Evolutionary conservation across 2,888 invertebrate genomes (phyloP).

Genomic region (Cheilosia vernalis): DNA sequence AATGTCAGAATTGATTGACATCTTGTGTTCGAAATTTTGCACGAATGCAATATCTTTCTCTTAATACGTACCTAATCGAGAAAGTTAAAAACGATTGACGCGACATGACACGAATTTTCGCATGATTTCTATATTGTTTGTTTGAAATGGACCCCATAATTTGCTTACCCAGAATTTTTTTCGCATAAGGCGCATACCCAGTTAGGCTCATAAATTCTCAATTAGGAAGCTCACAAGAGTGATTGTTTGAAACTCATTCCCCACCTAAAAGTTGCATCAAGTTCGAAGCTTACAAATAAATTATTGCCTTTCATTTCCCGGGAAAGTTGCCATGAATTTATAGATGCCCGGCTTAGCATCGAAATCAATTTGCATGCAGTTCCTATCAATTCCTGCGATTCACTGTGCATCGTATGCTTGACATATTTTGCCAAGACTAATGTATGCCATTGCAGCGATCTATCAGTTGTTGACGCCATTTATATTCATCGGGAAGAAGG

Average conservation of each 20-base stretch:
- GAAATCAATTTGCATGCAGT: conserved; percentile 38
- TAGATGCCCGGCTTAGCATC: neutral
- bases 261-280: neutral
- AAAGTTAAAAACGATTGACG: too few relatives aligned
- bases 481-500: conserved; percentile 53
- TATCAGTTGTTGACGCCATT: conserved; percentile 54
- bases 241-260: neutral
- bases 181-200: too few relatives aligned
- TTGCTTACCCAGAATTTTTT: too few relatives aligned
- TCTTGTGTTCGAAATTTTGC: too few relatives aligned
- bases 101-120: too few relatives aligned
- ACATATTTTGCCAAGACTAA: conserved; percentile 34
- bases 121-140: too few relatives aligned
- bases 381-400: conserved; percentile 15
- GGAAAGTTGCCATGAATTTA: neutral
- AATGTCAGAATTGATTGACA: too few relatives aligned
- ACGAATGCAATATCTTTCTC: too few relatives aligned
- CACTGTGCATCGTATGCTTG: conserved; percentile 46
- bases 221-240: too few relatives aligned
- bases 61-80: too few relatives aligned
- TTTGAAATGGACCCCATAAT: too few relatives aligned
- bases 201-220: too few relatives aligned
- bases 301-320: neutral
- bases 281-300: neutral
- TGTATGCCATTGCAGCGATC: conserved; percentile 38